These are phyloP conservation scores for Thymelicus acteon DNA, from an alignment of 2,888 invertebrate species.

Conservation along the genomic window DNA sequence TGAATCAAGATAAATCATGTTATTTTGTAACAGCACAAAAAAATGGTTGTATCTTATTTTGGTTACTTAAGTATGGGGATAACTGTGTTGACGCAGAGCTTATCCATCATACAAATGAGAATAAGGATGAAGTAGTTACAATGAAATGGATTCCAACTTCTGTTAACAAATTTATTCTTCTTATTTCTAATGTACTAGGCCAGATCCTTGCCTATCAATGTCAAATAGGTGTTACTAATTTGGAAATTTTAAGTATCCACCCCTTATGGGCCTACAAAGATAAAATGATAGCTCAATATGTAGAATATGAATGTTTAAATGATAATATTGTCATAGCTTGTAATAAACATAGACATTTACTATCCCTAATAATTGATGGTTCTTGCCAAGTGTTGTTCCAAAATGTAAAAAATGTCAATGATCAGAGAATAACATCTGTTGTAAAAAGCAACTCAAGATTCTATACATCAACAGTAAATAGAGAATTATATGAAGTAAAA, in stretches of 20 bases:
- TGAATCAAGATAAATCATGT: conserved; percentile 54
- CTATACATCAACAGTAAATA: conserved; percentile 61
- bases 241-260: conserved; percentile 47
- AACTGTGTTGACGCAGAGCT: conserved; percentile 46
- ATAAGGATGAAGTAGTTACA: conserved; percentile 54
- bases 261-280: conserved; percentile 66
- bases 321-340: conserved; percentile 59
- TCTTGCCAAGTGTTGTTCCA: conserved; percentile 56
- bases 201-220: conserved; percentile 57
- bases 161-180: conserved; percentile 51
- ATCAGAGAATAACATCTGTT: conserved; percentile 63
- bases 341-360: conserved; percentile 70
- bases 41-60: conserved; percentile 62
- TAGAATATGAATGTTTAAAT: conserved; percentile 50
- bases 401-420: conserved; percentile 63
- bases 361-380: conserved; percentile 57
- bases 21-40: conserved; percentile 71
- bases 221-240: conserved; percentile 45
- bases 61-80: conserved; percentile 53
- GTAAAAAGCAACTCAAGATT: conserved; percentile 48
- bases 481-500: conserved; percentile 59
- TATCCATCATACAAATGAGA: conserved; percentile 47
- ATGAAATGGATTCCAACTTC: conserved; percentile 59
- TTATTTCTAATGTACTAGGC: conserved; percentile 60
- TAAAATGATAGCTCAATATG: conserved; percentile 58